Conservation (phyloP, 1,140 invertebrate genomes). For the Meloidogyne chitwoodi region DNA sequence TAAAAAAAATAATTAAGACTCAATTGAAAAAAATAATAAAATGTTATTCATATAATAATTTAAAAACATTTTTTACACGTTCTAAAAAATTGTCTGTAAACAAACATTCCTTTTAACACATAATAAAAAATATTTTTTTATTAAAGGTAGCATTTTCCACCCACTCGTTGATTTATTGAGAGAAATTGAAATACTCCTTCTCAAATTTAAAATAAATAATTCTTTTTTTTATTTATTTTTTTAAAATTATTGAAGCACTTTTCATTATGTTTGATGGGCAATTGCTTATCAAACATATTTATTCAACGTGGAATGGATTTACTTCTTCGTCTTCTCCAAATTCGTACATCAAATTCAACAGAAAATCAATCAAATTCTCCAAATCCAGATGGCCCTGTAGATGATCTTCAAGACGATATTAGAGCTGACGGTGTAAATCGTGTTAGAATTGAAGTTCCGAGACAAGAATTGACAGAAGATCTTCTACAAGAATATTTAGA, state of each 20-base stretch:
- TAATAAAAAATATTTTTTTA: no score
- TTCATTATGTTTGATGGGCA: neutral
- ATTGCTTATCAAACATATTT: conserved; percentile 62
- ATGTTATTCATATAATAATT: no score
- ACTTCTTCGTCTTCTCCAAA: neutral
- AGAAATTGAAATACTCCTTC: no score
- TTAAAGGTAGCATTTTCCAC: no score
- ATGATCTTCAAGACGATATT: neutral
- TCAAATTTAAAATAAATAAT: no score
- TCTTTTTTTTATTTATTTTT: neutral
- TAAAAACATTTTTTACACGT: no score
- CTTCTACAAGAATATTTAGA: neutral
- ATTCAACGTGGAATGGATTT: conserved; percentile 63
- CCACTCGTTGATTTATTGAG: no score
- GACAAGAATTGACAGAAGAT: neutral
- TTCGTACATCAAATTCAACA: neutral
- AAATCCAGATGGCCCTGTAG: neutral
- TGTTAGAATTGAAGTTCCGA: neutral
- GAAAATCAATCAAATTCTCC: neutral
- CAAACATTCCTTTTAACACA: no score
- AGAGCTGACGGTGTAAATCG: neutral
- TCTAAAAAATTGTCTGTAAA: no score
- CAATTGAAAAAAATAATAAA: no score
- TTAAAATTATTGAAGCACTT: neutral
- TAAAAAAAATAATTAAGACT: no score